These are phyloP conservation scores for Orthonevra nobilis DNA, from an alignment of 2,888 invertebrate genomes.

Conservation along the genomic window DNA sequence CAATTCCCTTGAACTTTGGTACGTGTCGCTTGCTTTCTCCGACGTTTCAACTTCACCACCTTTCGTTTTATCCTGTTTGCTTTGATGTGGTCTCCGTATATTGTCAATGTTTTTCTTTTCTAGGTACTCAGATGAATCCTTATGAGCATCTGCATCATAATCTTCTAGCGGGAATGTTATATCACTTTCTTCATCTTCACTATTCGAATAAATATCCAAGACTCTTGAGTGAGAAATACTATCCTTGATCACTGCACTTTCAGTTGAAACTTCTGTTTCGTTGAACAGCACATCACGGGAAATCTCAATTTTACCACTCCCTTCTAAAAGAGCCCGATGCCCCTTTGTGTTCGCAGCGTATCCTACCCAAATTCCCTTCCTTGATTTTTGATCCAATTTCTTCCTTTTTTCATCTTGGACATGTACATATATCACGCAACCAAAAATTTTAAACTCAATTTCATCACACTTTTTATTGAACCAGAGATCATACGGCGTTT, in stretches of 20 bases:
- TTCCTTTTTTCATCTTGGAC: conserved; percentile 6
- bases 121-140: not conserved
- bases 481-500: conserved; percentile 10
- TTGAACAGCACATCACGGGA: conserved; percentile 4
- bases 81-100: no score
- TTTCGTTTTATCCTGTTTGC: no score
- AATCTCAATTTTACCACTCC: not conserved
- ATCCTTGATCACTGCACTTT: not conserved
- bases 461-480: not conserved
- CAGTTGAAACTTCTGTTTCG: not conserved
- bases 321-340: not conserved
- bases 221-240: no score
- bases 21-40: no score
- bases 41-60: no score
- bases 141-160: not conserved
- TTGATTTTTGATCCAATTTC: conserved; percentile 21
- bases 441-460: conserved; percentile 1
- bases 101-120: not conserved
- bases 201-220: no score
- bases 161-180: no score
- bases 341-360: conserved; percentile 6
- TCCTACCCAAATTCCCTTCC: conserved; percentile 2
- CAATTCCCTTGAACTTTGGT: conserved; percentile 30
- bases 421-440: conserved; percentile 3
- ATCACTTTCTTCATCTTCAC: no score